A percentile compares a stretch with the other conserved stretches of the same genome.
These are phyloP conservation scores for Cheilosia scutellata DNA, from an alignment of 2,888 invertebrate genomes.

Conservation along the genomic window DNA sequence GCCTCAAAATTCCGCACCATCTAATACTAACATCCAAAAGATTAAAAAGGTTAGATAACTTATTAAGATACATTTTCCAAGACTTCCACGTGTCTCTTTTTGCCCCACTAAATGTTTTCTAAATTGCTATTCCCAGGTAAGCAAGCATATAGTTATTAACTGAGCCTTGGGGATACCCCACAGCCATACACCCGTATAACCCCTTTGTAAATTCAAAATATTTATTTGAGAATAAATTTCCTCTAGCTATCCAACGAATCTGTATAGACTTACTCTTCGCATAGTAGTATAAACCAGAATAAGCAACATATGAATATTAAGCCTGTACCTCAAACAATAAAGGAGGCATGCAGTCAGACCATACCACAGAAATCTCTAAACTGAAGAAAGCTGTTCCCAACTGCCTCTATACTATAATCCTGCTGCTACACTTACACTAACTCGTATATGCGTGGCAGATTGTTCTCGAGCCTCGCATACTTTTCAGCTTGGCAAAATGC, in stretches of 20 bases:
- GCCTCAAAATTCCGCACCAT: no score
- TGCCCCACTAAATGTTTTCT: no score
- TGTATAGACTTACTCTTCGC: background rate
- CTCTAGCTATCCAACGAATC: background rate
- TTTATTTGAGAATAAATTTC: background rate
- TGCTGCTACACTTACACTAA: background rate
- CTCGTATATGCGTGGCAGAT: slow-evolving; percentile 34
- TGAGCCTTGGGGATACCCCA: no score
- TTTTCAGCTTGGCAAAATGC: slow-evolving; percentile 52
- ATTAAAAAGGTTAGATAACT: no score
- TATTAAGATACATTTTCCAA: no score
- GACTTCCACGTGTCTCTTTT: no score
- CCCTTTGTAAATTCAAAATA: background rate
- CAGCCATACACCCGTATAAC: no score
- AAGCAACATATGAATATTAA: slow-evolving; percentile 48
- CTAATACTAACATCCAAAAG: no score
- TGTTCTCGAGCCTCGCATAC: slow-evolving; percentile 35
- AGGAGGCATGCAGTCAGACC: background rate
- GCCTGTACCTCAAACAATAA: background rate
- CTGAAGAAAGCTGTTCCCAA: slow-evolving; percentile 16
- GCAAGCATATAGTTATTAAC: no score
- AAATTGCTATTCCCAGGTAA: no score
- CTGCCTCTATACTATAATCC: slow-evolving; percentile 6
- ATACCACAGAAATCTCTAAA: background rate
- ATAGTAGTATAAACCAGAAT: background rate